Conservation (phyloP, 2,113 vertebrate genomes). For the Solea senegalensis region DNA sequence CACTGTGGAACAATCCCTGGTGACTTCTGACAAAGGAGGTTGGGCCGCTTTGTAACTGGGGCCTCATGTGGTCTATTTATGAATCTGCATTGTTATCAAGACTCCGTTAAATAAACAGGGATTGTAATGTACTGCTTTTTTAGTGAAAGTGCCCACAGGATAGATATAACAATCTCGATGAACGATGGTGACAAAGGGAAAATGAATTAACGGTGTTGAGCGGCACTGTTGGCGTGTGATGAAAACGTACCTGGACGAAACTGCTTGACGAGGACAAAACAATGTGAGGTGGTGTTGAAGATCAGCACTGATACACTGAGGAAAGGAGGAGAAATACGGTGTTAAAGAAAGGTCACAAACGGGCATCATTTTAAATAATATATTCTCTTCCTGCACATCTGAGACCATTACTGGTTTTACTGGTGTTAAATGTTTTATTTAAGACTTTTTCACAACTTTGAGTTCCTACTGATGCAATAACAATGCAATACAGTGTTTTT, state of each 20-base stretch:
- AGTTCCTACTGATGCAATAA: no score
- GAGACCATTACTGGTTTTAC: no score
- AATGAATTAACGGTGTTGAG: slow-evolving; percentile 4
- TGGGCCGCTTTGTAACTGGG: slow-evolving; percentile 51
- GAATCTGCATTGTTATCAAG: slow-evolving; percentile 62
- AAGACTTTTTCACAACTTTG: no score
- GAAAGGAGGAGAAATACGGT: background rate
- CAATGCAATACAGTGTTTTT: no score
- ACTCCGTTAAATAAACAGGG: slow-evolving; percentile 54
- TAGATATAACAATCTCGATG: slow-evolving; percentile 40
- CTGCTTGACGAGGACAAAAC: slow-evolving; percentile 94
- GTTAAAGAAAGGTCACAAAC: no score
- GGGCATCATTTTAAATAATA: no score
- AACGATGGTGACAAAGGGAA: slow-evolving; percentile 16
- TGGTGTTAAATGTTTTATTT: no score
- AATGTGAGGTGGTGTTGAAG: slow-evolving; percentile 90
- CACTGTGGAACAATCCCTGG: slow-evolving; percentile 57
- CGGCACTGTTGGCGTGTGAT: background rate
- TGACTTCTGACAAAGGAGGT: slow-evolving; percentile 64
- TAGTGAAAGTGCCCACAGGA: slow-evolving; percentile 46
- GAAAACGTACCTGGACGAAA: slow-evolving; percentile 89
- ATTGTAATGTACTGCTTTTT: slow-evolving; percentile 25
- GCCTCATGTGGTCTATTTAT: slow-evolving; percentile 59
- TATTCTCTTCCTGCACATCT: no score
- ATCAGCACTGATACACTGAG: slow-evolving; percentile 90